Conservation (phyloP, 2,888 invertebrate genomes). For the Drosophila paranaensis region DNA sequence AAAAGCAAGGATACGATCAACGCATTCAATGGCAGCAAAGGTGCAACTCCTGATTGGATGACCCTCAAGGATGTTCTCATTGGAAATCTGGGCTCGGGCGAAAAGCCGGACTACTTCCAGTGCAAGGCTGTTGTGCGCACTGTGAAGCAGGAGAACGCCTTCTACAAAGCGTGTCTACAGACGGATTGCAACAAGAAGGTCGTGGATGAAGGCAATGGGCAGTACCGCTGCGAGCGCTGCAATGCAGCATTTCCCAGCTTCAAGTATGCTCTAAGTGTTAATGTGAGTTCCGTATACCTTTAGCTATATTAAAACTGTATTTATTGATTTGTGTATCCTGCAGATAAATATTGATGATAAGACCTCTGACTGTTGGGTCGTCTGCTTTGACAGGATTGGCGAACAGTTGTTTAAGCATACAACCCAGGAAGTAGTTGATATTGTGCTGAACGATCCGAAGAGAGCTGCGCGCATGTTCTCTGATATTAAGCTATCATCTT, state of each 20-base stretch:
- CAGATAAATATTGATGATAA: slow-evolving; percentile 95
- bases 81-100: slow-evolving; percentile 89
- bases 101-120: slow-evolving; percentile 93
- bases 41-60: slow-evolving; percentile 87
- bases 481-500: slow-evolving; percentile 89
- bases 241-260: slow-evolving; percentile 92
- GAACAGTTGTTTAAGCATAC: slow-evolving; percentile 90
- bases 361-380: slow-evolving; percentile 95
- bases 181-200: slow-evolving; percentile 98
- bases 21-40: too few relatives aligned
- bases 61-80: slow-evolving; percentile 90
- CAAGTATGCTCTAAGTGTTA: slow-evolving; percentile 92
- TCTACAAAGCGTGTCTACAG: slow-evolving; percentile 96
- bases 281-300: slow-evolving; percentile 86
- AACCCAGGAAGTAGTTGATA: slow-evolving; percentile 91
- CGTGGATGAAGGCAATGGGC: slow-evolving; percentile 93
- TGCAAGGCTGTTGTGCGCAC: slow-evolving; percentile 91
- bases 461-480: slow-evolving; percentile 89
- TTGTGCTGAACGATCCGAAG: slow-evolving; percentile 89
- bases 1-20: slow-evolving; percentile 96
- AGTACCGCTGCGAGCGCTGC: slow-evolving; percentile 98
- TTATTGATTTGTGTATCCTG: not conserved
- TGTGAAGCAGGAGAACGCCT: slow-evolving; percentile 91
- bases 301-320: not conserved
- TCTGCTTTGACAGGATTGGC: slow-evolving; percentile 94